Conservation (phyloP, 2,888 invertebrate species). For the Melanotus villosus region DNA sequence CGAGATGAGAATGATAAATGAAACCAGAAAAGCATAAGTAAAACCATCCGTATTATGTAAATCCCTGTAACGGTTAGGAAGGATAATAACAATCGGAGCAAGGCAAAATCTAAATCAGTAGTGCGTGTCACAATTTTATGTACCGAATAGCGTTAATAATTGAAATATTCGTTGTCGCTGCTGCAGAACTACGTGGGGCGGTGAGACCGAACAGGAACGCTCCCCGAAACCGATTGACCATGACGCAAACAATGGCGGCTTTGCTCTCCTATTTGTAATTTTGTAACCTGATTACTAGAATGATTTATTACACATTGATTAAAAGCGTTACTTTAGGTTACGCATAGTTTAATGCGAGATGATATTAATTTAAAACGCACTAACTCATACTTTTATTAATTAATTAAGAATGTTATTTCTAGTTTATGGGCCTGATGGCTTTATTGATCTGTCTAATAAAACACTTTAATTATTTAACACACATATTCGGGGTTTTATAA, state of each 20-base stretch:
- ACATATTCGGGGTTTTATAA: too few species aligned
- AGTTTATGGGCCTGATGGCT: too few species aligned
- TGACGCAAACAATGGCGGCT: constrained; percentile 47
- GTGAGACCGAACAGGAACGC: constrained; percentile 43
- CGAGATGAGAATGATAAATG: too few species aligned
- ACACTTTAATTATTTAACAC: too few species aligned
- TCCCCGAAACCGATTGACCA: constrained; percentile 49
- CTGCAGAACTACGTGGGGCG: constrained; percentile 35
- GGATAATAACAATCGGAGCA: constrained; percentile 42
- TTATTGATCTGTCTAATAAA: too few species aligned
- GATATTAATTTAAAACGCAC: not conserved
- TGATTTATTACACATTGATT: constrained; percentile 36
- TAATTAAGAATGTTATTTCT: too few species aligned
- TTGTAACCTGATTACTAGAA: constrained; percentile 36
- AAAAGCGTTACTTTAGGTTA: constrained; percentile 13
- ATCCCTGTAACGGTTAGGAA: constrained; percentile 29
- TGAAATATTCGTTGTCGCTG: constrained; percentile 53
- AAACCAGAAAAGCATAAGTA: too few species aligned
- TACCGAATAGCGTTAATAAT: constrained; percentile 56
- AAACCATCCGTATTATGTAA: constrained; percentile 33
- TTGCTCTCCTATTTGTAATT: constrained; percentile 45
- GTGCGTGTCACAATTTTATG: constrained; percentile 52
- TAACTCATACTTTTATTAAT: not conserved
- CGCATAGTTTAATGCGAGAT: not conserved
- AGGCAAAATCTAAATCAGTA: constrained; percentile 43